Evolutionary conservation across 2,888 invertebrate species (phyloP).

Genomic region (Dicranocentrus wangi): DNA sequence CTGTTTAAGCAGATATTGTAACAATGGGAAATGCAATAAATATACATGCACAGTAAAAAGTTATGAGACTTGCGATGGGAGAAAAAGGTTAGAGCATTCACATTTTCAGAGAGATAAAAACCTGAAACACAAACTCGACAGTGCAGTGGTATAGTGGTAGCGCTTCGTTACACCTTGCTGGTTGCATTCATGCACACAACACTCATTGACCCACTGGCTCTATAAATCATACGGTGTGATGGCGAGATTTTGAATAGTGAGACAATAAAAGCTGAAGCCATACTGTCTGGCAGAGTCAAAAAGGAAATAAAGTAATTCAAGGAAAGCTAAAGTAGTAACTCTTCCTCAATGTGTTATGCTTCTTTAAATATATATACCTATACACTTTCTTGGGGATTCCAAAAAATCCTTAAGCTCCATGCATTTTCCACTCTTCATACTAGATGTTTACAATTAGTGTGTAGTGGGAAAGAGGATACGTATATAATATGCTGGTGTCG

Average conservation of each 20-base stretch:
- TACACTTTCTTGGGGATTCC: background rate
- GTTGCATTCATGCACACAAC: background rate
- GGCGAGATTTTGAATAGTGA: conserved; percentile 20
- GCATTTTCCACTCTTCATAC: no score
- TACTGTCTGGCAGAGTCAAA: conserved; percentile 41
- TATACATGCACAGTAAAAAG: conserved; percentile 9
- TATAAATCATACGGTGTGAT: conserved; percentile 34
- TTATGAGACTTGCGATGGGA: conserved; percentile 19
- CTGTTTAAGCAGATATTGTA: background rate
- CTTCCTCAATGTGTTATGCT: conserved; percentile 20
- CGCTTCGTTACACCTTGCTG: background rate
- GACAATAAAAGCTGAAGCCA: conserved; percentile 36
- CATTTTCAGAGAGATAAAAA: conserved; percentile 26
- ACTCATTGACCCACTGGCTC: conserved; percentile 35
- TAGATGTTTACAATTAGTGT: no score
- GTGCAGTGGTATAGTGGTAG: background rate
- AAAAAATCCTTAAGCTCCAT: background rate
- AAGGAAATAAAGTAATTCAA: background rate
- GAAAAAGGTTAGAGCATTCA: conserved; percentile 23
- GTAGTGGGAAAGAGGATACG: conserved; percentile 1
- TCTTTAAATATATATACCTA: conserved; percentile 2
- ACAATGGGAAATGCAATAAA: conserved; percentile 16
- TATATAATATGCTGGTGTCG: background rate
- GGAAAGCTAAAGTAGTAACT: conserved; percentile 32
- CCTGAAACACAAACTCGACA: conserved; percentile 28